Conservation (phyloP, 1,140 invertebrate genomes). For the Elymnias hypermnestra region DNA sequence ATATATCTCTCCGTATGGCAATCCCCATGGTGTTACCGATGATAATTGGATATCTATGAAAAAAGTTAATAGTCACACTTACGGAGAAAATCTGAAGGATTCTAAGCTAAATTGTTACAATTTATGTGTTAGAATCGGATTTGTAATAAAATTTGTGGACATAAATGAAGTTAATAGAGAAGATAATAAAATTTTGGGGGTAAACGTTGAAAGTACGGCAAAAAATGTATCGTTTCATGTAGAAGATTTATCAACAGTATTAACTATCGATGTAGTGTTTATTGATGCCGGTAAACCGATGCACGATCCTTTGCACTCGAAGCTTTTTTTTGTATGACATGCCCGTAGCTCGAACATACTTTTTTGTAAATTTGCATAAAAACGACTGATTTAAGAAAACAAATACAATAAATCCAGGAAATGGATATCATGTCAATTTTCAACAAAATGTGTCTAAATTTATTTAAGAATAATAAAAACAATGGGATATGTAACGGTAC, state of each 20-base stretch:
- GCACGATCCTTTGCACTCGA: no score
- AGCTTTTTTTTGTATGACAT: no score
- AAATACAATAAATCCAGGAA: no score
- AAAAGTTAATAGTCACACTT: conserved; percentile 23
- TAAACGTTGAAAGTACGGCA: conserved; percentile 19
- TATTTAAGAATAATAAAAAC: no score
- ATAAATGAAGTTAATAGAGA: conserved; percentile 14
- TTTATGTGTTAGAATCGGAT: conserved; percentile 36
- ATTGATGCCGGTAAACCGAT: conserved; percentile 40
- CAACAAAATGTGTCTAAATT: no score
- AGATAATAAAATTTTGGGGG: conserved; percentile 42
- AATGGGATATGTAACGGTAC: no score
- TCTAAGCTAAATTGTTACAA: conserved; percentile 43
- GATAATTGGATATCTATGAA: conserved; percentile 38
- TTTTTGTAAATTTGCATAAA: no score
- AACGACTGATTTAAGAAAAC: no score
- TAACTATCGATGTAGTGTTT: conserved; percentile 48
- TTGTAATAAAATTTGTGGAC: conserved; percentile 40
- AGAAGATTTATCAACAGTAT: conserved; percentile 34
- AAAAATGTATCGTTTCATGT: conserved; percentile 39
- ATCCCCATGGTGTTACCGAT: conserved; percentile 36
- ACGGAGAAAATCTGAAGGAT: conserved; percentile 35
- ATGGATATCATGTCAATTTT: no score
- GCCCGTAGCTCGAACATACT: no score
- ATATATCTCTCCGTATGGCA: conserved; percentile 46